Conservation (phyloP, 2,113 vertebrate species). For the Rhinolophus ferrumequinum region DNA sequence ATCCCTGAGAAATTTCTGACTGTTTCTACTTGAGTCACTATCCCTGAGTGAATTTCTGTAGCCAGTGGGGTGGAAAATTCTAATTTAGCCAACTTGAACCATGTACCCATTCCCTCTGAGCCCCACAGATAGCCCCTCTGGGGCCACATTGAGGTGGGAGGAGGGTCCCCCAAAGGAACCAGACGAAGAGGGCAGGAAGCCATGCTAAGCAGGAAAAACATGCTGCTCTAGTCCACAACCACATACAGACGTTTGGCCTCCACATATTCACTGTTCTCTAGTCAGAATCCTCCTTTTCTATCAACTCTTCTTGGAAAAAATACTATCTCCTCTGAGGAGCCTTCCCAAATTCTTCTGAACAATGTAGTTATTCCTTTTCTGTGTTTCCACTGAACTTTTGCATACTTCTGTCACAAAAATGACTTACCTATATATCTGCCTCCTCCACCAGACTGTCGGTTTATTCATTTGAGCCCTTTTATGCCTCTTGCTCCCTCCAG, state of each 20-base stretch:
- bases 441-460: neutral
- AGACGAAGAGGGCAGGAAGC: neutral
- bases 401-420: neutral
- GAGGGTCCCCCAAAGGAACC: neutral
- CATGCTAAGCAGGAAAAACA: neutral
- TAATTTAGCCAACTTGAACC: neutral
- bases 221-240: neutral
- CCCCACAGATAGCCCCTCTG: neutral
- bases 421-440: neutral
- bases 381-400: neutral
- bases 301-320: neutral
- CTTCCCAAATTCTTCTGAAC: neutral
- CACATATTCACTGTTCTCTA: too few relatives aligned
- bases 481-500: neutral
- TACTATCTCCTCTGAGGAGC: neutral
- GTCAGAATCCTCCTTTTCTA: neutral
- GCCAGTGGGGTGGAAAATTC: neutral
- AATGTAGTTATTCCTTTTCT: too few relatives aligned
- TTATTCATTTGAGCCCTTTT: neutral
- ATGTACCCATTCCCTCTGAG: neutral
- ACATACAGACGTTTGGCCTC: accelerated
- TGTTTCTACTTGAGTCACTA: neutral
- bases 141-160: neutral
- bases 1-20: neutral
- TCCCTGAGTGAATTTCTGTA: neutral